A percentile compares a stretch with the other conserved stretches of the same genome.
Evolutionary conservation across 2,888 invertebrate species (phyloP).

Genomic region (Serripes groenlandicus): DNA sequence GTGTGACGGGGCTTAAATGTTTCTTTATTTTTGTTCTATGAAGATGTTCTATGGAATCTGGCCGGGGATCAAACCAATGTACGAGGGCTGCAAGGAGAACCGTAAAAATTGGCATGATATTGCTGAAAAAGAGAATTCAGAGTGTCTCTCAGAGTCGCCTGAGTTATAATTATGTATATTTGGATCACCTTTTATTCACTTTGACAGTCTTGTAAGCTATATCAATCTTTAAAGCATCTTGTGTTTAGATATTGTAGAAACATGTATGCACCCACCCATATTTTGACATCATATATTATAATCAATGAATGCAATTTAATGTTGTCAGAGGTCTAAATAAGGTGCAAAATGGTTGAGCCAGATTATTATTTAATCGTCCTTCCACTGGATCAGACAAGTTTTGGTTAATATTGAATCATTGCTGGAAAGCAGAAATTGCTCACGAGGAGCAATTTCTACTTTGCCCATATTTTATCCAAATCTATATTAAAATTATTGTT

Average conservation of each 20-base stretch:
- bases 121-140: slow-evolving; percentile 53
- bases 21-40: slow-evolving; percentile 18
- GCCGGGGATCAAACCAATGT: slow-evolving; percentile 74
- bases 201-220: slow-evolving; percentile 57
- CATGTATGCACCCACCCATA: slow-evolving; percentile 14
- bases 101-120: slow-evolving; percentile 78
- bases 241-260: slow-evolving; percentile 20
- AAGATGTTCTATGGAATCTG: slow-evolving; percentile 87
- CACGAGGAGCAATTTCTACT: not conserved
- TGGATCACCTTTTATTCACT: slow-evolving; percentile 43
- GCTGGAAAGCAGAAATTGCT: not conserved
- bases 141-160: slow-evolving; percentile 41
- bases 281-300: not conserved
- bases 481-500: too few species aligned
- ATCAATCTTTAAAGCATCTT: slow-evolving; percentile 8
- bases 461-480: not conserved
- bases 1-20: too few species aligned
- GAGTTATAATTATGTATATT: slow-evolving; percentile 62
- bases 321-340: too few species aligned
- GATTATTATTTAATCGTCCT: too few species aligned
- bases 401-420: too few species aligned
- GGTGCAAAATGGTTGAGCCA: too few species aligned
- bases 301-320: slow-evolving; percentile 15
- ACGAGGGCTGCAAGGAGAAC: slow-evolving; percentile 79
- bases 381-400: too few species aligned